Percentiles rank a stretch among this genome's conserved stretches.
phyloP scores from a whole-genome alignment of 2,113 vertebrate species.

The Psilopogon haemacephalus region DNA sequence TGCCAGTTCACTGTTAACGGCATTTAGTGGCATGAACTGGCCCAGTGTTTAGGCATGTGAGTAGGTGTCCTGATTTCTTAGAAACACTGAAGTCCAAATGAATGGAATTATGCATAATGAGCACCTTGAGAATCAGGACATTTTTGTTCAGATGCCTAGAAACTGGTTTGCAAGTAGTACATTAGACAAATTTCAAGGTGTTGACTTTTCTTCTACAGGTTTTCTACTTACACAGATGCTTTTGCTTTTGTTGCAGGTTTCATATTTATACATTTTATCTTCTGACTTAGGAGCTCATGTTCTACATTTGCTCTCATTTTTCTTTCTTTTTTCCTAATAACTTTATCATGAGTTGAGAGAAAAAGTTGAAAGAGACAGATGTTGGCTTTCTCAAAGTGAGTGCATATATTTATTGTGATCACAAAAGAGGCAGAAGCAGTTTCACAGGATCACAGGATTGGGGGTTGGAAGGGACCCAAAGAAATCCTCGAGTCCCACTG shows the following conservation, averaged over 20 bases:
- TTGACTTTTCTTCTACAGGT: not conserved
- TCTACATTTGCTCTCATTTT: not conserved
- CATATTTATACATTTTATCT: not conserved
- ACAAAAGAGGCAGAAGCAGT: not conserved
- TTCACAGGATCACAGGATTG: too few relatives aligned
- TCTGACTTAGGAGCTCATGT: not conserved
- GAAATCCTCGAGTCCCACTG: too few relatives aligned
- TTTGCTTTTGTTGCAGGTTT: not conserved
- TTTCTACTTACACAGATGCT: not conserved
- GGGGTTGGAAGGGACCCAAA: too few relatives aligned
- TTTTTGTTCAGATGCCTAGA: not conserved
- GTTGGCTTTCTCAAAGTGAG: not conserved
- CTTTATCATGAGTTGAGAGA: not conserved
- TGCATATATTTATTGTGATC: not conserved
- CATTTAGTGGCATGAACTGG: not conserved
- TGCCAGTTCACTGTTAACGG: not conserved
- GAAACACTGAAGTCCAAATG: not conserved
- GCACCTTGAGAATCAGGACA: not conserved
- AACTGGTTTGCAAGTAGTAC: not conserved
- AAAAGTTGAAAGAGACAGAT: not conserved
- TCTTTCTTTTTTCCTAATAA: not conserved
- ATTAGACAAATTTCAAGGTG: not conserved
- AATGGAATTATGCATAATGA: not conserved
- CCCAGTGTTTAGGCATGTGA: not conserved
- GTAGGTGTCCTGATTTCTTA: constrained; percentile 16